phyloP scores from a whole-genome alignment of 2,113 vertebrate species.

The Elachura formosa region DNA sequence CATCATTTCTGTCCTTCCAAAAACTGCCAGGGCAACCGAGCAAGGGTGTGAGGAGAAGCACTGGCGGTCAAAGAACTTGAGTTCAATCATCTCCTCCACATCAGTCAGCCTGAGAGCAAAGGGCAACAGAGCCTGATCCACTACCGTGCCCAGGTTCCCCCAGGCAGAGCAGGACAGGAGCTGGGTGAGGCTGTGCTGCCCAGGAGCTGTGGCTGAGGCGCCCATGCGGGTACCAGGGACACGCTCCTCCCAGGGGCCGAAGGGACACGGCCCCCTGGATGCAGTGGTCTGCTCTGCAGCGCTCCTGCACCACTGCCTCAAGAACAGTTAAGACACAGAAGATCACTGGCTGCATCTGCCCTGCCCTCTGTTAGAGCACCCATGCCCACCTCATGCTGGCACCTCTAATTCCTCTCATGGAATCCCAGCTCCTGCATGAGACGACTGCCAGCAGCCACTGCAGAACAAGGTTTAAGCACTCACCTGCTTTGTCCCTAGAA shows the following conservation, averaged over 20 bases:
- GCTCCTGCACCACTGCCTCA: not conserved
- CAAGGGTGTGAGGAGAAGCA: not conserved
- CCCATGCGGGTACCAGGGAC: fast-evolving
- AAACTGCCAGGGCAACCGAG: not conserved
- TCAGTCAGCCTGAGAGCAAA: not conserved
- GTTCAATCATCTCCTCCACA: fast-evolving
- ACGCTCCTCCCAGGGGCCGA: fast-evolving
- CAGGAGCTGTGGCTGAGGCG: not conserved
- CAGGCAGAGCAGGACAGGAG: not conserved
- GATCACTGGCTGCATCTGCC: not conserved
- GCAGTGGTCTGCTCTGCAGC: not conserved
- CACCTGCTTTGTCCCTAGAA: not conserved
- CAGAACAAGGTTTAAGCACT: not conserved
- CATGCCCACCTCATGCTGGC: not conserved
- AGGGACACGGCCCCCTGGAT: not conserved
- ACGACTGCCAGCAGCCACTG: not conserved
- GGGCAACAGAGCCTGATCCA: not conserved
- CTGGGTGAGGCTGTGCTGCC: not conserved
- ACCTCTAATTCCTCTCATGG: not conserved
- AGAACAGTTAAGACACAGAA: not conserved
- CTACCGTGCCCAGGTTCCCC: not conserved
- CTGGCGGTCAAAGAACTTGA: not conserved
- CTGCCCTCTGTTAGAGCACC: not conserved
- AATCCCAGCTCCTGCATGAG: not conserved
- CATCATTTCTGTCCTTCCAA: not conserved